Evolutionary conservation across 2,113 vertebrate genomes (phyloP), one percentile per base, ranked within the genome.

Genomic region (Marmota monax): DNA sequence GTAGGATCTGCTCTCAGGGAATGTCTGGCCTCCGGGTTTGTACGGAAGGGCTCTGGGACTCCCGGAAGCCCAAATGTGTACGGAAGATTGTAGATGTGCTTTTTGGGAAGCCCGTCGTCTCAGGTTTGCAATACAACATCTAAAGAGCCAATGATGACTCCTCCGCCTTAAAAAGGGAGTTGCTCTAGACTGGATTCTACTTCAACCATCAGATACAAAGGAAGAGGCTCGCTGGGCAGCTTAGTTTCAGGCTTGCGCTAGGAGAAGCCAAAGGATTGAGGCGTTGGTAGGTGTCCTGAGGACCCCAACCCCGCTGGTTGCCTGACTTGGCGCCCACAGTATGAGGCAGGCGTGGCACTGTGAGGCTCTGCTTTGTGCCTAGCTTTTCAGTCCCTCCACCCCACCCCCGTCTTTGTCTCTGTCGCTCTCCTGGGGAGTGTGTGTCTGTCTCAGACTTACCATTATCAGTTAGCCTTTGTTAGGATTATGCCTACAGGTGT

Each of bases 221-320:
- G 39, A 82, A 94, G 58, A 88, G 23, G 48, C 45, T 45, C 45
- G 45, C 45, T 45, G 45, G 45, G 34, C 14, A 27, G 34, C 34
- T 76, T 48, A 5, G 14, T 74, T 45, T 22, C 0, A 6, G 53
- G 11, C 56, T 51, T 1, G 0, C 29, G 13, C 67, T 18, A 9
- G 25, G 7, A 32, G 11, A 1, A 12, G 12, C 6, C 7, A 0
- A 58, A 9, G 2, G 80, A 27, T 29, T 48, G 23, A 58, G 5
- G 2, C 69, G 32, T 34, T 56, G 23, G 18, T 42, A 23, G 32
- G 27, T 29, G 42, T 10, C 53, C 10, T 17, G 23, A 1, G 0
- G 14, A 65, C 56, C 25, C 29, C 14, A 5, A 12, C 29, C 7
- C 22, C 9, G 32, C 48, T 27, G 67, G 29, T 27, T 65, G 84